These are phyloP conservation scores for Aspiorhynchus laticeps DNA, from an alignment of 2,113 vertebrate genomes.

Conservation along the genomic window DNA sequence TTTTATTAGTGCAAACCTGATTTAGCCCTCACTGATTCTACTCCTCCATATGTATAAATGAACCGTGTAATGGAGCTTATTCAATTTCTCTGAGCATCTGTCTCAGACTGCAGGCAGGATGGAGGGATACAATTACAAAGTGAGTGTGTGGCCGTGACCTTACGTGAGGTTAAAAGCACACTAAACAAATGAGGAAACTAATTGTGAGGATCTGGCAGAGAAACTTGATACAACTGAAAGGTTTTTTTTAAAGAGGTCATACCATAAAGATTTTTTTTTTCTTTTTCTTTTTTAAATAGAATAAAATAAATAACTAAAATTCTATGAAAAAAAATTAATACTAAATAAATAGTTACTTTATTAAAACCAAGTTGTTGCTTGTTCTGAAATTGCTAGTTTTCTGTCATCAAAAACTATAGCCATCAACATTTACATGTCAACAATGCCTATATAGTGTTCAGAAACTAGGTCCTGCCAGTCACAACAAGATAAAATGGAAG, in stretches of 20 bases:
- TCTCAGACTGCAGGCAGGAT: conserved; percentile 4
- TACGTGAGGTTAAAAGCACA: conserved; percentile 28
- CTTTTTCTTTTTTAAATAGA: too few species aligned
- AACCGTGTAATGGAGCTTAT: conserved; percentile 7
- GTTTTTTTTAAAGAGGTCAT: not conserved
- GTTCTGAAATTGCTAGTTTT: not conserved
- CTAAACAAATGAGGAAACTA: conserved; percentile 14
- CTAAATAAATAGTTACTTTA: not conserved
- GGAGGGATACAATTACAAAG: conserved; percentile 24
- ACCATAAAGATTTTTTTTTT: not conserved
- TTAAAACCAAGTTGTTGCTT: not conserved
- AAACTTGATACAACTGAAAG: not conserved
- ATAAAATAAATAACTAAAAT: not conserved
- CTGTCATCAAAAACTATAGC: not conserved
- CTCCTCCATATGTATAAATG: conserved; percentile 20
- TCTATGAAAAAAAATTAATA: too few species aligned
- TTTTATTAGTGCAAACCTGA: not conserved
- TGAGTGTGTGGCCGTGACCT: not conserved
- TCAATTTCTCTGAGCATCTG: conserved; percentile 10
- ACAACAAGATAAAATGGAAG: not conserved
- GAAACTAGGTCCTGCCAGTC: not conserved
- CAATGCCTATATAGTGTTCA: not conserved
- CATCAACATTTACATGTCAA: not conserved
- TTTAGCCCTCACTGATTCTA: not conserved
- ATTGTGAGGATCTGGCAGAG: not conserved